Conservation (phyloP, 2,797 vertebrate genomes). For the Adelosebastes latens region DNA sequence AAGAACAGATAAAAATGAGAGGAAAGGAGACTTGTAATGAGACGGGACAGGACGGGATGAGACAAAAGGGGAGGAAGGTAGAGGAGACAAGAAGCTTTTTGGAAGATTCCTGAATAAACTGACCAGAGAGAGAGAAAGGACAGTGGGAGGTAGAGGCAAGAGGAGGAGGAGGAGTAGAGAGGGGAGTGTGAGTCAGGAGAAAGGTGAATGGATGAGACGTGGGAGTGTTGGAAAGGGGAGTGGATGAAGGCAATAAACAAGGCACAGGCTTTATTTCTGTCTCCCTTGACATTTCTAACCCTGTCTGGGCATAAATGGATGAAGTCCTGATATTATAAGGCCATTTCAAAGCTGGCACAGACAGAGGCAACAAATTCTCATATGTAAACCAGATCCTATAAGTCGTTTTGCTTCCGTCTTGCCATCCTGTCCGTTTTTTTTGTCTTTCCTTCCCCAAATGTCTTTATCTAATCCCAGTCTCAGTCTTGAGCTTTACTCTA, state of each 20-base stretch:
- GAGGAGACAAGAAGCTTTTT: neutral
- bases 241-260: conserved; percentile 8
- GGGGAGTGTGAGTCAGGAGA: conserved; percentile 21
- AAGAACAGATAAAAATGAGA: neutral
- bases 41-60: no score
- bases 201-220: conserved; percentile 44
- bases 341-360: conserved; percentile 6
- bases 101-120: neutral
- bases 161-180: neutral
- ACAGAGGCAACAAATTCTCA: neutral
- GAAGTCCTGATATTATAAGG: neutral
- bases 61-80: no score
- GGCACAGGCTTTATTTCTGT: conserved; percentile 12
- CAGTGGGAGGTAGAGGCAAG: neutral
- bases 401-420: neutral
- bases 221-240: conserved; percentile 33
- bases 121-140: neutral
- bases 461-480: conserved; percentile 48
- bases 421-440: neutral
- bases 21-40: no score
- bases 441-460: neutral
- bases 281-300: neutral
- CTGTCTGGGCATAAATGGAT: neutral
- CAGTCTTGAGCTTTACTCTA: neutral
- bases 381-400: neutral